Base-by-base conservation (phyloP, 2,888 invertebrate genomes). In the Ectropis crepuscularia region DNA sequence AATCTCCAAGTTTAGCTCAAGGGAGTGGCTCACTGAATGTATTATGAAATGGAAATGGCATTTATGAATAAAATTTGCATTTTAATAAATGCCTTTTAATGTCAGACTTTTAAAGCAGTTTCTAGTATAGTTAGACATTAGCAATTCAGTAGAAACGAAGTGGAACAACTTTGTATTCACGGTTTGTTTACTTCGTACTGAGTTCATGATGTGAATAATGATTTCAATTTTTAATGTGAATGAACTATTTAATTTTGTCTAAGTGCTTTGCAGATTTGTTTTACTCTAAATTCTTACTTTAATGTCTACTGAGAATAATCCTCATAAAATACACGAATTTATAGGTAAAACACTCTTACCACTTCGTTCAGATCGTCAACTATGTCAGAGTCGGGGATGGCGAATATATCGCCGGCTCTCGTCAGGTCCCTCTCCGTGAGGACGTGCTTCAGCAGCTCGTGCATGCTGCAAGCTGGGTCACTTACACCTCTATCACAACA, bases 381-480 rank as follows among this genome's bases (percentile, higher is more conserved):
- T 74, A 99, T 97, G 72, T 96, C 96, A 65, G 95, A 94, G 92
- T 99, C 98, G 50, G 96, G 95, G 68, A 98, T 95, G 9, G 96
- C 96, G 89, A 98, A 98, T 70, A 98, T 94, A 88, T 98, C 98
- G 38, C 98, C 98, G 76, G 98, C 98, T 85, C 96, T 93, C 57
- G 98, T 98, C 67, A 98, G 94, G 90, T 98, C 98, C 85, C 97
- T 95, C 86, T 97, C 96, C 80, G 96, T 96, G 72, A 98, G 94
- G 72, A 98, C 98, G 93, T 97, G 96, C 82, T 96, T 96, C 84
- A 98, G 96, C 81, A 98, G 94, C 88, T 97, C 97, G 92, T 98
- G 98, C 98, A 98, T 98, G 83, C 91, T 95, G 81, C 59, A 48
- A 50, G 61, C 59, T n/a, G 61, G 69, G 63, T 57, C 58, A 66